phyloP scores from a whole-genome alignment of 2,888 invertebrate species.

The Labia minor region DNA sequence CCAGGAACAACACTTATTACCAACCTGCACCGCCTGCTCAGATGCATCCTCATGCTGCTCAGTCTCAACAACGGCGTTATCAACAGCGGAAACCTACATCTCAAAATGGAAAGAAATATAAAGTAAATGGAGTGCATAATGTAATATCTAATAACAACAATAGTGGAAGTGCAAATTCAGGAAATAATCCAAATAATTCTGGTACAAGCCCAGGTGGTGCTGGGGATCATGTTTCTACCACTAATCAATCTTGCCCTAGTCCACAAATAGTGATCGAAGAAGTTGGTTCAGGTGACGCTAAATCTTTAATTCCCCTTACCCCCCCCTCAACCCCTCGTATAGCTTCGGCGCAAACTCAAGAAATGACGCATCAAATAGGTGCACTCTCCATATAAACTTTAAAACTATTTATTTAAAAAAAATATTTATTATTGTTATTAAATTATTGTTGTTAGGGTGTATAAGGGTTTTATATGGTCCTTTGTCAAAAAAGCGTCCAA shows the following conservation, averaged over 20 bases:
- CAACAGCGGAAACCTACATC: neutral
- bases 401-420: conserved; percentile 4
- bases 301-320: conserved; percentile 15
- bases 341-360: neutral
- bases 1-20: conserved; percentile 4
- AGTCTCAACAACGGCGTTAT: neutral
- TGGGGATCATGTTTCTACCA: neutral
- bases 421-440: neutral
- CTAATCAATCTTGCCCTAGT: neutral
- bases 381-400: conserved; percentile 2
- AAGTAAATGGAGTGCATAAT: neutral
- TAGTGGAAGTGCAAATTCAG: neutral
- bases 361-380: neutral
- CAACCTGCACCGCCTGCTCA: neutral
- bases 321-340: conserved; percentile 8
- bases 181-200: neutral
- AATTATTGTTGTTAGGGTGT: neutral
- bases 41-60: neutral
- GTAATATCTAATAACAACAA: neutral
- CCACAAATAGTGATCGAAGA: conserved; percentile 16
- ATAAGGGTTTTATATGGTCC: neutral
- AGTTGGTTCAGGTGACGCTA: conserved; percentile 20
- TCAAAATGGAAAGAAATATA: neutral
- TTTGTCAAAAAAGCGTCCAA: neutral
- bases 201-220: neutral